Conservation (phyloP, 1,140 invertebrate genomes). For the Holcopasites calliopsidis region DNA sequence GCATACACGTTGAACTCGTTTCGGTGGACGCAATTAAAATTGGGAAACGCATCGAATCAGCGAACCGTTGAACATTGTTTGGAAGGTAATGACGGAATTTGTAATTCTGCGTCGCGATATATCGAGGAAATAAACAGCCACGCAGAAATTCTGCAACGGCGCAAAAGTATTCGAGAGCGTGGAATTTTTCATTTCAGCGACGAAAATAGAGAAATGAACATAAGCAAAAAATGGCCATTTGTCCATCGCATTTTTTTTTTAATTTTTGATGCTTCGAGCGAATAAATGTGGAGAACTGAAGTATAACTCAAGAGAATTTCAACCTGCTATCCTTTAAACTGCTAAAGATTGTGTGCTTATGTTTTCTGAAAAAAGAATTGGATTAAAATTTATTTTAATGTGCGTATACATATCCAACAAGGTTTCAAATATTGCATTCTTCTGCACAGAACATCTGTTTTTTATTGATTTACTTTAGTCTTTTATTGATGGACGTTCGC, state of each 20-base stretch:
- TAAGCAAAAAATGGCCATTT: background rate
- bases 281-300: background rate
- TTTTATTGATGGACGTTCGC: no score
- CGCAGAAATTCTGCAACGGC: background rate
- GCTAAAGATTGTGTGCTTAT: no score
- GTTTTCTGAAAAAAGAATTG: no score
- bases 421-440: no score
- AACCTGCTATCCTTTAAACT: no score
- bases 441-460: no score
- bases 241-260: background rate
- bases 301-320: no score
- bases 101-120: slow-evolving; percentile 9
- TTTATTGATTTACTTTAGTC: no score
- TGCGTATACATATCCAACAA: no score
- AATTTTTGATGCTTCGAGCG: background rate
- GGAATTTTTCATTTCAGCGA: background rate
- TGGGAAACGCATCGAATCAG: slow-evolving; percentile 35
- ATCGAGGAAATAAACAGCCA: slow-evolving; percentile 7
- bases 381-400: no score
- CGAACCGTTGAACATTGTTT: slow-evolving; percentile 34
- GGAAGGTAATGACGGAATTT: slow-evolving; percentile 45
- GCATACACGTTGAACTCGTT: slow-evolving; percentile 8
- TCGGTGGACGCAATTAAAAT: slow-evolving; percentile 41
- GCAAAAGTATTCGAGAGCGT: background rate
- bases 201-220: background rate